A percentile compares a stretch with the other conserved stretches of the same genome.
Evolutionary conservation across 2,113 vertebrate species (phyloP).

Genomic region (Caracal caracal): DNA sequence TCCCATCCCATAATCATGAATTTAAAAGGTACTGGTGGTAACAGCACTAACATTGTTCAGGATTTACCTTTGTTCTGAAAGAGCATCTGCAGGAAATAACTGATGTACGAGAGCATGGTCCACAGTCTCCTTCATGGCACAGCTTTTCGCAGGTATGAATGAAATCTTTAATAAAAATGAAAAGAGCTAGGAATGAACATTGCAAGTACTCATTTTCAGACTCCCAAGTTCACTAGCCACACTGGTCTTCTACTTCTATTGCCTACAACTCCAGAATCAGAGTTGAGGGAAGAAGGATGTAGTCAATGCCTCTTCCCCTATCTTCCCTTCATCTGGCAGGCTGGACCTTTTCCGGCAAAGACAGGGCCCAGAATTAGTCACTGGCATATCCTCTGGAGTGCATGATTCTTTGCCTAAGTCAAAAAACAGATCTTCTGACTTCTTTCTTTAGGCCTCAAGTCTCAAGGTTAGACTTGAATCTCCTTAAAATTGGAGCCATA

Average conservation of each 20-base stretch:
- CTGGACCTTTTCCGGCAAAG: background rate
- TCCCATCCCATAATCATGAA: background rate
- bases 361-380: background rate
- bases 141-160: slow-evolving; percentile 95
- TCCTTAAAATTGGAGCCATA: slow-evolving; percentile 7
- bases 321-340: background rate
- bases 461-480: background rate
- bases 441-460: background rate
- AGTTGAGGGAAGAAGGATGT: background rate
- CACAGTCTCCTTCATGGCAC: slow-evolving; percentile 96
- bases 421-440: slow-evolving; percentile 11
- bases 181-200: slow-evolving; percentile 55
- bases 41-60: background rate
- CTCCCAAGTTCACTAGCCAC: background rate
- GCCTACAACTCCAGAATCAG: background rate
- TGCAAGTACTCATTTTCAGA: slow-evolving; percentile 23
- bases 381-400: background rate
- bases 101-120: slow-evolving; percentile 94
- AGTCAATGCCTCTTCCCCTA: background rate
- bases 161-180: slow-evolving; percentile 86
- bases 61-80: slow-evolving; percentile 93
- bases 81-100: slow-evolving; percentile 95
- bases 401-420: background rate
- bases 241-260: background rate
- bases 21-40: background rate